Evolutionary conservation across 2,797 vertebrate genomes (phyloP), one percentile per base, ranked within the genome.

Genomic region (Chrysocyon brachyurus): DNA sequence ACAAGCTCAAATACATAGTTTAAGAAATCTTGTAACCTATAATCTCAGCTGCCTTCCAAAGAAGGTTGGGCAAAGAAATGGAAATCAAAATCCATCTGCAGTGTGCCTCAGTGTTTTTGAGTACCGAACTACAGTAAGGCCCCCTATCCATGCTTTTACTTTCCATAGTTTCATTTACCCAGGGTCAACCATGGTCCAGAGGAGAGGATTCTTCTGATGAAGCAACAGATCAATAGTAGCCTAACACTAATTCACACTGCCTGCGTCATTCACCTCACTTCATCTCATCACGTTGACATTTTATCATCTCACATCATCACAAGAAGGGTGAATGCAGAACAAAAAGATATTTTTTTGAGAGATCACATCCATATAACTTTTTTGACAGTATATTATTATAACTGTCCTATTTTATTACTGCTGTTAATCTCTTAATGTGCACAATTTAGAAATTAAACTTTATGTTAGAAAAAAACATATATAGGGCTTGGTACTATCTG

Each of bases 1-100:
- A 83, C 10, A 49, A 90, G 46, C 61, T 68, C 57, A 91, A 93
- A 79, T 56, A 96, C 46, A 70, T 97, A 63, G 36, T 19, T 73
- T 33, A 75, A 83, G n/a, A 72, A 87, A 75, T 28, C 8, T n/a
- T 66, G 19, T 33, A 57, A 64, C 81, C 86, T 87, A 84, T 68
- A 96, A 88, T 61, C 6, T 31, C 12, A 59, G 33, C 33, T 85
- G 46, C 54, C 64, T 95, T 31, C 59, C 54, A 17, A 83, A 66
- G n/a, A 94, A 28, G n/a, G 26, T 26, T 75, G 14, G 77, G 49
- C 64, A 77, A 75, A 66, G 28, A 93, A 73, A 89, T 19, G 5
- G 84, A 79, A 93, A 57, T 26, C 49, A 88, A 90, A 86, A 86
- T 85, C 28, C 6, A 56, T 63, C 19, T 83, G 12, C 16, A 31